phyloP scores from a whole-genome alignment of 2,888 invertebrate species.

The Torymus auratus region DNA sequence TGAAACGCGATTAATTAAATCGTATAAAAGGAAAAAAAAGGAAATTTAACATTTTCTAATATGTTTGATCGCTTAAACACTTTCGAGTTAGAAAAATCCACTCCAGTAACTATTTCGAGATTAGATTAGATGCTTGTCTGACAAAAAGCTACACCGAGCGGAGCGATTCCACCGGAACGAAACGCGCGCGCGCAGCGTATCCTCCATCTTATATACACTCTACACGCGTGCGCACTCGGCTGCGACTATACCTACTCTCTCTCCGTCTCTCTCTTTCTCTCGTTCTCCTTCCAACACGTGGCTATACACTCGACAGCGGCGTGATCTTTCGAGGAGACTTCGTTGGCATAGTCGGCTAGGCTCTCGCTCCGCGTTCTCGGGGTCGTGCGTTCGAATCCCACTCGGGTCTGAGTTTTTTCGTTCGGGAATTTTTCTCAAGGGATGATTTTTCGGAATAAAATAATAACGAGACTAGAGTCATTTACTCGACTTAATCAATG shows the following conservation, averaged over 20 bases:
- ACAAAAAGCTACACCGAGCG: background rate
- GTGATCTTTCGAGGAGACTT: background rate
- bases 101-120: no score
- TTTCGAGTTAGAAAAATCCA: no score
- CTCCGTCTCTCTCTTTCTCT: background rate
- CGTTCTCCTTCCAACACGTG: background rate
- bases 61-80: no score
- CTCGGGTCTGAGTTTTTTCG: background rate
- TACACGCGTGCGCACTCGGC: no score
- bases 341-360: constrained; percentile 35
- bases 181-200: no score
- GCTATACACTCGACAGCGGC: background rate
- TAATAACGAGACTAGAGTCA: constrained; percentile 56
- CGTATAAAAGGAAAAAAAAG: no score
- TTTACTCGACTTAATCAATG: constrained; percentile 46
- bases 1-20: no score
- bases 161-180: no score
- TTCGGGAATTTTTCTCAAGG: background rate
- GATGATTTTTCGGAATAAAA: background rate
- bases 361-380: constrained; percentile 22
- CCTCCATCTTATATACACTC: no score
- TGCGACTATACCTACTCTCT: no score
- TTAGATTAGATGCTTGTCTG: no score
- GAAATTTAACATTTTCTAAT: no score
- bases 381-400: constrained; percentile 50